Base-by-base conservation (phyloP, 2,113 vertebrate genomes). In the Pygoscelis adeliae region DNA sequence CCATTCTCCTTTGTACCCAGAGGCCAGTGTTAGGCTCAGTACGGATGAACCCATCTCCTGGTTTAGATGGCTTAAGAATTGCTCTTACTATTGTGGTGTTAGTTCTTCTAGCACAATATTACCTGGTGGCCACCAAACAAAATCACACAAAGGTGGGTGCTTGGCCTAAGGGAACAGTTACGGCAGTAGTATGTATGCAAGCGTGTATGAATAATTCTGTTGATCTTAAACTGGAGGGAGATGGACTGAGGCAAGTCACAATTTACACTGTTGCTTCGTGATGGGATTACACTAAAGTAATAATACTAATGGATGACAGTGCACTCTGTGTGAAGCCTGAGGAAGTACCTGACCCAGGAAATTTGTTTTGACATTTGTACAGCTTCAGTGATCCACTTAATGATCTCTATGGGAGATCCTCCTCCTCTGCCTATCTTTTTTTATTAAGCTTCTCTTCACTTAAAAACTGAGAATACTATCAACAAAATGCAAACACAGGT, bases 21-120 rank as follows among this genome's bases (percentile, higher is more conserved):
- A 25, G 46, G 11, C 20, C 3, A 0, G 0, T 5, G 25, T 27
- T 50, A 34, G 53, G 42, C 0, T 2, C 8, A 10, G 20, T 23
- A 22, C 8, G 4, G 1, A 0, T 10, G 66, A 76, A 34, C 6
- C 4, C 11, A 13, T 12, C 40, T 56, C 47, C 69, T 63, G n/a
- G 4, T 59, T 78, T 27, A 23, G 8, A 26, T 61, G 11, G 30
- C 5, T 76, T 73, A 49, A 52, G n/a, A 27, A 5, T 34, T 58
- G 8, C 3, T 80, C 5, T 30, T 22, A 4, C 2, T 22, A 0
- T 38, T 18, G 6, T 49, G 17, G 16, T 63, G 42, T 17, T 25
- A n/a, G 9, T 42, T 87, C 42, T 71, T 27, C 55, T 38, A 50
- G 19, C 15, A 16, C 13, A 36, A 3, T 25, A 34, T 50, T 67